Evolutionary conservation across 2,113 vertebrate species (phyloP), one percentile per base, ranked within the genome.

Genomic region (Zosterops lateralis): DNA sequence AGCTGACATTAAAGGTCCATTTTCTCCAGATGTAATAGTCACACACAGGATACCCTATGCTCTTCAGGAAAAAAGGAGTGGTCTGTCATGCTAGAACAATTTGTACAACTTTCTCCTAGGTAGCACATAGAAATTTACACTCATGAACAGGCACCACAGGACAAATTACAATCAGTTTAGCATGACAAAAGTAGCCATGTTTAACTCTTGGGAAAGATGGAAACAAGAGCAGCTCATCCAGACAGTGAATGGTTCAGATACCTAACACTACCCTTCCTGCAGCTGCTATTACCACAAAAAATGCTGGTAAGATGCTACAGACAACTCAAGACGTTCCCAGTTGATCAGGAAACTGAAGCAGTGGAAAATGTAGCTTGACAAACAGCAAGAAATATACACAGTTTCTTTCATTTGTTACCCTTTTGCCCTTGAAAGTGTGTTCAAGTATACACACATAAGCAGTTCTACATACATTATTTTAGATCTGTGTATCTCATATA

Each of bases 381-480:
- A 83, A 36, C 28, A 65, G 25, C 9, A 72, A 61, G 36, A 67
- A 83, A 88, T n/a, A 58, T 1, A 20, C 15, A 17, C 7, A 21
- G 5, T 58, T 66, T 89, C 25, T 53, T 32, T 34, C 26, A 74
- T 58, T 67, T 91, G 25, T 51, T 66, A 76, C 20, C 21, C 45
- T 31, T 60, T 38, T 65, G 48, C 18, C 74, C 34, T 78, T 62
- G 25, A 47, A 73, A 66, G 6, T 12, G 5, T 21, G 44, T 34
- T 28, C 4, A 29, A 47, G 12, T 25, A 73, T 2, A 47, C 4
- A 77, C 9, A 32, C 3, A 21, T 12, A 58, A 78, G 21, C 38
- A 60, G 12, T 71, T 44, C 17, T 1, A 51, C 0, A 3, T 15
- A 42, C 1, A 1, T 15, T 84, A 25, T 51, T 82, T 40, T n/a